Evolutionary conservation across 64 coral and sea anemone species (phyloP), one percentile per base, ranked within the genome.

Genomic region (Acropora tenuis): DNA sequence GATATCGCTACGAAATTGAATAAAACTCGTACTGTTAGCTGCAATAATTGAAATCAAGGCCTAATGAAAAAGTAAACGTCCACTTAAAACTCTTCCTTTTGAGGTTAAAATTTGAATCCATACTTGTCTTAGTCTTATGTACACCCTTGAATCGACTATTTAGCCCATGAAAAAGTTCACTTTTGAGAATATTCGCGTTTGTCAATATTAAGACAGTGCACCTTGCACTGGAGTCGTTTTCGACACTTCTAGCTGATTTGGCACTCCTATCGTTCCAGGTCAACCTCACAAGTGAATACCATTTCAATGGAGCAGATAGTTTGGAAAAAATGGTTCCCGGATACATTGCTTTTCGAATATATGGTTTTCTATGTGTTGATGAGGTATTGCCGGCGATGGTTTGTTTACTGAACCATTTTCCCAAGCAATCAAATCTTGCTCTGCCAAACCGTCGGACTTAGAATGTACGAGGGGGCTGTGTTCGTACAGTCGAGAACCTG

Each of bases 381-480:
- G 41, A 4, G 18, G 48, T 6, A 59, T 18, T 58, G 75, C 11
- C 4, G 17, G 44, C 3, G 75, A 48, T 4, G 45, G 45, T 16
- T 71, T 69, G 2, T 30, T 30, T 0, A 63, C 42, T 1, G 44
- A 20, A 12, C 1, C 7, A 41, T 15, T 8, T 43, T 71, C 42
- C 41, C 4, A 44, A 16, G 11, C 10, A 42, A 65, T 5, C 11
- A 82, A 60, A 10, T 43, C 30, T 9, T 82, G 10, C 10, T 63
- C 53, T 43, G 53, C 79, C 57, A 82, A 82, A 15, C 15, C 40
- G 41, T 6, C 8, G 44, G 57, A 82, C 30, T 57, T 43, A 13
- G 79, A 82, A 15, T 82, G 79, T 63, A 45, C 55, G 65, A 82
- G 55, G 3, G 65, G 57, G 53, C 41, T 63, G 40, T 82, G 79